These are phyloP conservation scores for Drosophila bifasciata DNA, from an alignment of 1,140 invertebrate species.

Conservation along the genomic window DNA sequence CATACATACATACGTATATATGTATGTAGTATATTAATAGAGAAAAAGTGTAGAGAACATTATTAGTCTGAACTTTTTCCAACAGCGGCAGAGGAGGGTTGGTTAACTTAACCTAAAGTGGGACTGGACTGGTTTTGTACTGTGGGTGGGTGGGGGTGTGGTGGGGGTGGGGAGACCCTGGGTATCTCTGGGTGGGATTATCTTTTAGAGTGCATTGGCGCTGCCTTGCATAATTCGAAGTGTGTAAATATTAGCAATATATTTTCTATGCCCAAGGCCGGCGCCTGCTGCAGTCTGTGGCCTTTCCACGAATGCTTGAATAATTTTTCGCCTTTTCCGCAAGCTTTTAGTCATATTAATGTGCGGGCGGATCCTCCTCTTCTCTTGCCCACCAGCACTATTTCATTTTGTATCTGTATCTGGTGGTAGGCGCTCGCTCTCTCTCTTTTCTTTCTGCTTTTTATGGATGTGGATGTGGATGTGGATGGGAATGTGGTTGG, in stretches of 20 bases:
- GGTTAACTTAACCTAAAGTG: constrained; percentile 42
- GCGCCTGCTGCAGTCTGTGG: constrained; percentile 1
- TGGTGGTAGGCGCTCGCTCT: not conserved
- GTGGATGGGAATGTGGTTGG: not conserved
- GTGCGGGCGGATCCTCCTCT: constrained; percentile 29
- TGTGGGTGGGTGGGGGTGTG: constrained; percentile 1
- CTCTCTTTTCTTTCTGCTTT: constrained; percentile 12
- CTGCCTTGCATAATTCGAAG: constrained; percentile 47
- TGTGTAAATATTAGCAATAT: constrained; percentile 49
- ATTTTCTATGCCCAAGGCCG: constrained; percentile 14
- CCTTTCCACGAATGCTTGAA: constrained; percentile 43
- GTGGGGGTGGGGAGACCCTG: not conserved
- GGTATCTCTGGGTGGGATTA: constrained; percentile 6
- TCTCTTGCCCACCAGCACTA: constrained; percentile 22
- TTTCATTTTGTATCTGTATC: constrained; percentile 58
- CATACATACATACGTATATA: constrained; percentile 5
- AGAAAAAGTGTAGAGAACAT: constrained; percentile 62
- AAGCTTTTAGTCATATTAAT: constrained; percentile 86
- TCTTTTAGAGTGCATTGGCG: constrained; percentile 32
- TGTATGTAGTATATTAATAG: constrained; percentile 44
- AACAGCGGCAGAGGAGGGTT: constrained; percentile 24
- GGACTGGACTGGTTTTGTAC: constrained; percentile 5
- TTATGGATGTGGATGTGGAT: not conserved
- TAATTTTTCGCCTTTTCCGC: constrained; percentile 57
- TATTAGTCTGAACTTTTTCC: constrained; percentile 34